Conservation (phyloP, 2,888 invertebrate species). For the Scaptomyza polygonia region DNA sequence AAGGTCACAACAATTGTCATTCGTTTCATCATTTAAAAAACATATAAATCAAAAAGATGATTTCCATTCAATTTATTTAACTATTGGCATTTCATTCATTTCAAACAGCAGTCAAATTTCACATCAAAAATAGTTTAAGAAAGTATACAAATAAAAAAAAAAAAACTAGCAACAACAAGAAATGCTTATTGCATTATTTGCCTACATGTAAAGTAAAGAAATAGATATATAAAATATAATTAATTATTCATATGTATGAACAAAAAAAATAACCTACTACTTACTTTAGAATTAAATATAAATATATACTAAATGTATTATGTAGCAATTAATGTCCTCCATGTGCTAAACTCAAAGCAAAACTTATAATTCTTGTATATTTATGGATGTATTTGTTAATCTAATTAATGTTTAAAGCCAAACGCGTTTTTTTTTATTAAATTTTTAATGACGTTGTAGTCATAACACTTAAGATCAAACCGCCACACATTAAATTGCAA, state of each 20-base stretch:
- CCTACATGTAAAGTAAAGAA: slow-evolving; percentile 38
- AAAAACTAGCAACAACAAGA: slow-evolving; percentile 4
- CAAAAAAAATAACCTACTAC: slow-evolving; percentile 25
- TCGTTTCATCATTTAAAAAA: background rate
- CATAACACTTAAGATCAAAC: slow-evolving; percentile 68
- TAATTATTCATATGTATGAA: slow-evolving; percentile 17
- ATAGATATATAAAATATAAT: slow-evolving; percentile 4
- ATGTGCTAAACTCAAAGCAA: slow-evolving; percentile 80
- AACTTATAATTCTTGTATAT: slow-evolving; percentile 52
- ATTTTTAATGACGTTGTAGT: slow-evolving; percentile 82
- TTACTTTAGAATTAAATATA: slow-evolving; percentile 16
- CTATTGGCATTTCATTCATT: slow-evolving; percentile 6
- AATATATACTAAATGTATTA: slow-evolving; percentile 58
- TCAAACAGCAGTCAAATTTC: slow-evolving; percentile 24
- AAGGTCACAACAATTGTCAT: background rate
- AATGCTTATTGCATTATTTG: slow-evolving; percentile 24
- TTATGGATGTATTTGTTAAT: slow-evolving; percentile 71
- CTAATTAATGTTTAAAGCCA: slow-evolving; percentile 60
- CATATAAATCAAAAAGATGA: slow-evolving; percentile 1
- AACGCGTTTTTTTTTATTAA: slow-evolving; percentile 67
- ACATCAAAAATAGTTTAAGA: slow-evolving; percentile 18
- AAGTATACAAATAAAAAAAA: slow-evolving; percentile 2
- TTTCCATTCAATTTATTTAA: slow-evolving; percentile 17
- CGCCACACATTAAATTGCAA: slow-evolving; percentile 10
- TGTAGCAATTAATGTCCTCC: slow-evolving; percentile 80